These are phyloP conservation scores for Hippocampus comes DNA, from an alignment of 2,113 vertebrate genomes.

Conservation along the genomic window DNA sequence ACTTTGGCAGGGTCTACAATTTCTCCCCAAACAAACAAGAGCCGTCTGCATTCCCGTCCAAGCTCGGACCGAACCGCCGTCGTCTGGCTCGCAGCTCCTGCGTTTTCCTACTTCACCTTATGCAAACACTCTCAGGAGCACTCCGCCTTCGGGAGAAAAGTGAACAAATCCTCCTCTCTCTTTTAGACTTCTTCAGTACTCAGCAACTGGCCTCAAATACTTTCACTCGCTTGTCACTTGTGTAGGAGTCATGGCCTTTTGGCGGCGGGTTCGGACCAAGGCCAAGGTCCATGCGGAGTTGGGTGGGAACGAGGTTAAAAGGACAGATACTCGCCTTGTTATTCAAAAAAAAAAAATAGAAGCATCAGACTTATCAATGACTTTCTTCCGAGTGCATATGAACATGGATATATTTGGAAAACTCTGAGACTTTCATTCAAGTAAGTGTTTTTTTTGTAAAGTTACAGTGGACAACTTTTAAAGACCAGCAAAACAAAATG, in stretches of 20 bases:
- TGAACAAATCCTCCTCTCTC: slow-evolving; percentile 34
- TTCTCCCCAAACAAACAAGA: slow-evolving; percentile 69
- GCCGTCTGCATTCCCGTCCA: slow-evolving; percentile 62
- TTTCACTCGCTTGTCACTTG: slow-evolving; percentile 52
- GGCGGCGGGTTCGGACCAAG: slow-evolving; percentile 28
- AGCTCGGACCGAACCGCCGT: slow-evolving; percentile 55
- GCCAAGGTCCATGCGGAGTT: slow-evolving; percentile 30
- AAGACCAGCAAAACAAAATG: background rate
- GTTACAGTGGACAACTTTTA: too few relatives aligned
- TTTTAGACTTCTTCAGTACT: slow-evolving; percentile 9
- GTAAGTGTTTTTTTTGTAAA: too few relatives aligned
- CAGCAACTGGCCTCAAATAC: slow-evolving; percentile 27
- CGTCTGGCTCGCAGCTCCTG: slow-evolving; percentile 67
- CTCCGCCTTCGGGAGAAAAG: slow-evolving; percentile 51
- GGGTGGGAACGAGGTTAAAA: slow-evolving; percentile 58
- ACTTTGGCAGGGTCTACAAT: slow-evolving; percentile 58
- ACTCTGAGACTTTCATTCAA: background rate
- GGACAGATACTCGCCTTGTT: slow-evolving; percentile 36
- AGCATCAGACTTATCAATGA: slow-evolving; percentile 47
- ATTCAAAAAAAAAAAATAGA: slow-evolving; percentile 20
- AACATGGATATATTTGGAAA: background rate
- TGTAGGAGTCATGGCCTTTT: slow-evolving; percentile 57
- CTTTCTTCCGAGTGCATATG: slow-evolving; percentile 13
- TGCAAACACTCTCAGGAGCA: slow-evolving; percentile 61
- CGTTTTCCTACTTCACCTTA: slow-evolving; percentile 69